These are phyloP conservation scores for Mamestra configurata DNA, from an alignment of 1,140 invertebrate genomes.

Conservation along the genomic window DNA sequence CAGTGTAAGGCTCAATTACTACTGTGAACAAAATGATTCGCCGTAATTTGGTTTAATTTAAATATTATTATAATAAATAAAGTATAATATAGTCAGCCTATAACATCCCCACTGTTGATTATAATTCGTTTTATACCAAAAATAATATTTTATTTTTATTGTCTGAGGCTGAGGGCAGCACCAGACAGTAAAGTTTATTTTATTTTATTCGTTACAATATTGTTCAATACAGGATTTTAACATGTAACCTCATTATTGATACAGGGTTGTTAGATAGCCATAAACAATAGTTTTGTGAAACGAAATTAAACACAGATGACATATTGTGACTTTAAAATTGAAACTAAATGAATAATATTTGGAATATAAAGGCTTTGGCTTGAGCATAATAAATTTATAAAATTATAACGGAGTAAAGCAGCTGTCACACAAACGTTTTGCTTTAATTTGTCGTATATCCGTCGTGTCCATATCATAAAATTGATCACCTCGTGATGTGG, in stretches of 20 bases:
- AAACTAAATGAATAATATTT: background rate
- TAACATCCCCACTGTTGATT: too few relatives aligned
- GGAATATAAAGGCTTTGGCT: slow-evolving; percentile 7
- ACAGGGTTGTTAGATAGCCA: slow-evolving; percentile 39
- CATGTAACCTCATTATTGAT: slow-evolving; percentile 24
- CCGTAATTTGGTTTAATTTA: too few relatives aligned
- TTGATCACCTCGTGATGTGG: too few relatives aligned
- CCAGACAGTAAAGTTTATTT: too few relatives aligned
- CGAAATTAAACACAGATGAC: background rate
- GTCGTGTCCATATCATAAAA: too few relatives aligned
- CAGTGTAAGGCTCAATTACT: too few relatives aligned
- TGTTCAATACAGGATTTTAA: slow-evolving; percentile 24
- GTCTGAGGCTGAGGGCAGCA: too few relatives aligned
- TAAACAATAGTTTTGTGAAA: slow-evolving; percentile 30
- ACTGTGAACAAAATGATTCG: too few relatives aligned
- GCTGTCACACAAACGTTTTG: background rate
- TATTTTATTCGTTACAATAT: background rate
- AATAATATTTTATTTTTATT: too few relatives aligned
- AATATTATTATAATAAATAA: too few relatives aligned
- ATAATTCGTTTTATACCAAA: too few relatives aligned
- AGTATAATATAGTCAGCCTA: too few relatives aligned
- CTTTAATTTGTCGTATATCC: background rate
- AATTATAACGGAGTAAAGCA: background rate
- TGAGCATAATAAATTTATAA: background rate
- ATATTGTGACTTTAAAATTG: background rate